Conservation (phyloP, 2,888 invertebrate species). For the Fabriciana adippe region DNA sequence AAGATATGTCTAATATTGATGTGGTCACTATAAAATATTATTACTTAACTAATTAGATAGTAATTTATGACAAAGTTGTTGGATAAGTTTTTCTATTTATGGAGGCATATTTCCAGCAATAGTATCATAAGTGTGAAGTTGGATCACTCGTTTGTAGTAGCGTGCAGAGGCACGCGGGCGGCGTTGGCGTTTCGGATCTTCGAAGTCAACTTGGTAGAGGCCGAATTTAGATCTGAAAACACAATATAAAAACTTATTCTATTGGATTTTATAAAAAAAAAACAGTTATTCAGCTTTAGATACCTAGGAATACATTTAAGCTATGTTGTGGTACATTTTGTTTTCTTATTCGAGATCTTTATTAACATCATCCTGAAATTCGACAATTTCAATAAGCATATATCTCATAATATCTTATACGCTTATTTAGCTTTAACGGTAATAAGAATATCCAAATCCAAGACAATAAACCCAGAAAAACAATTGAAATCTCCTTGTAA, state of each 20-base stretch:
- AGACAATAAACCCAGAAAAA: no score
- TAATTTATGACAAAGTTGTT: not conserved
- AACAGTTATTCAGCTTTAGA: constrained; percentile 83
- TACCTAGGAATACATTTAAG: no score
- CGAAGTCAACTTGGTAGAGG: constrained; percentile 35
- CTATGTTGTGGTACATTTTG: no score
- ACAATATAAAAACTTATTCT: constrained; percentile 80
- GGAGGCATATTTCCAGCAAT: not conserved
- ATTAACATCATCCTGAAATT: no score
- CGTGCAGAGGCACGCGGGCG: constrained; percentile 50
- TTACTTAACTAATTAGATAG: not conserved
- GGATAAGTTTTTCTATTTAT: constrained; percentile 13
- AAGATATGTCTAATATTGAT: no score
- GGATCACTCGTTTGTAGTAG: constrained; percentile 48
- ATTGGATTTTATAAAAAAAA: constrained; percentile 88
- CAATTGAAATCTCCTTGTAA: no score
- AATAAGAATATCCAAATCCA: no score
- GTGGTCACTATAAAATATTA: no score
- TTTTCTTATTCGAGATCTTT: no score
- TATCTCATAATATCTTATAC: no score
- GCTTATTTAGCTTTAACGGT: no score
- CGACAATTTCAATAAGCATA: no score
- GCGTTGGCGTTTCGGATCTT: constrained; percentile 44
- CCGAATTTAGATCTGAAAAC: constrained; percentile 32
- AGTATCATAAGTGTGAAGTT: constrained; percentile 17